Percentiles rank a stretch among this genome's conserved stretches.
These are phyloP conservation scores for Tipula lateralis DNA, from an alignment of 2,888 invertebrate species.

Conservation along the genomic window DNA sequence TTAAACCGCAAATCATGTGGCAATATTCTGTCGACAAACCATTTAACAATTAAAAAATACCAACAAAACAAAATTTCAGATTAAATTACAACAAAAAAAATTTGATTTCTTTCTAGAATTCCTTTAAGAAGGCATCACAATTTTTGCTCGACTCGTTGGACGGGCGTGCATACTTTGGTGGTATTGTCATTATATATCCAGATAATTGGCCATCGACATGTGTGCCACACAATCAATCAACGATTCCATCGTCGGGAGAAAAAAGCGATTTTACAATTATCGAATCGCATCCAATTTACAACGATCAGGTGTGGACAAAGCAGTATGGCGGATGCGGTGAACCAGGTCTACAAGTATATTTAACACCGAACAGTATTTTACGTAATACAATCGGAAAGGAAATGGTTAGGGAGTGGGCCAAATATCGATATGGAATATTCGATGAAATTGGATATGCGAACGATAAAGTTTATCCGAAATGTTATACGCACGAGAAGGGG, in stretches of 20 bases:
- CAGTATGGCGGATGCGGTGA: slow-evolving; percentile 57
- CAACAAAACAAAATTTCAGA: background rate
- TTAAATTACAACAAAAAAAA: background rate
- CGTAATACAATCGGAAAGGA: slow-evolving; percentile 44
- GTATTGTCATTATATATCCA: slow-evolving; percentile 57
- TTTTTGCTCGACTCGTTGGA: slow-evolving; percentile 56
- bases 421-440: slow-evolving; percentile 64
- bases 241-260: slow-evolving; percentile 51
- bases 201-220: slow-evolving; percentile 55
- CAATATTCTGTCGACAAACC: background rate
- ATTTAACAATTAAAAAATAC: slow-evolving; percentile 20
- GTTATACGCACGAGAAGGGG: slow-evolving; percentile 47
- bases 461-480: slow-evolving; percentile 57
- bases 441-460: slow-evolving; percentile 59
- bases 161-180: slow-evolving; percentile 54
- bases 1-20: background rate
- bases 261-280: slow-evolving; percentile 54
- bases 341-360: slow-evolving; percentile 55
- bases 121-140: slow-evolving; percentile 51
- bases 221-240: slow-evolving; percentile 42
- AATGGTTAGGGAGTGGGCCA: slow-evolving; percentile 60
- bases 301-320: slow-evolving; percentile 56
- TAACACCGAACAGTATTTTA: slow-evolving; percentile 49
- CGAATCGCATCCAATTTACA: slow-evolving; percentile 52
- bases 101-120: background rate